Evolutionary conservation across 2,113 vertebrate genomes (phyloP), one percentile per base, ranked within the genome.

Genomic region (Paradoxurus hermaphroditus): DNA sequence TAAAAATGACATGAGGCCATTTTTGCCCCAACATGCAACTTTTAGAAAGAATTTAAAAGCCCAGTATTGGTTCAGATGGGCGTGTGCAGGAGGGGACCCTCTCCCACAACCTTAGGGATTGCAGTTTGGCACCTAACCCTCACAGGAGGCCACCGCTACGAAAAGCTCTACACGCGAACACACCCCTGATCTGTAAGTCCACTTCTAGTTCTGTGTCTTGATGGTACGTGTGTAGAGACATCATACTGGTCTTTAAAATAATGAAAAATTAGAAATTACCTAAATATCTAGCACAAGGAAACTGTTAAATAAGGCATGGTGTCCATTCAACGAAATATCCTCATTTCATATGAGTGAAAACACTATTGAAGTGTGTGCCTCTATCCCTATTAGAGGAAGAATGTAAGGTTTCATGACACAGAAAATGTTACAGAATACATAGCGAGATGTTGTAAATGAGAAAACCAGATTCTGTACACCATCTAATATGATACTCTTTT

Each of bases 201-300:
- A 39, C 31, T 59, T 29, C 51, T 11, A 77, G 77, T 21, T 12
- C 29, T 21, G 10, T 41, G 39, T 53, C 65, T 53, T 39, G 29
- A 41, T 36, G 4, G 23, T 53, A 49, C 77, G 34, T 44, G 11
- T 11, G 51, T n/a, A 75, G 56, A 86, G 84, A 81, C 1, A 91
- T 41, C 51, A 39, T n/a, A 3, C 5, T 77, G n/a, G 3, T n/a
- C 68, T 89, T 83, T 84, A 72, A 91, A 93, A 62, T 39, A 53
- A 25, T 39, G 27, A 86, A 93, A 95, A 91, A 53, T 3, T 72
- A 41, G 59, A 95, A 88, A 70, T 3, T 7, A 59, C 10, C 65
- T 67, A 56, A 82, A 95, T 78, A 39, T 23, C 44, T 65, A 95
- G 44, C 51, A 83, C 81, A 92, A 65, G 72, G 4, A 56, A 13